Base-by-base conservation (phyloP, 2,888 invertebrate genomes). In the Coelopa pilipes region DNA sequence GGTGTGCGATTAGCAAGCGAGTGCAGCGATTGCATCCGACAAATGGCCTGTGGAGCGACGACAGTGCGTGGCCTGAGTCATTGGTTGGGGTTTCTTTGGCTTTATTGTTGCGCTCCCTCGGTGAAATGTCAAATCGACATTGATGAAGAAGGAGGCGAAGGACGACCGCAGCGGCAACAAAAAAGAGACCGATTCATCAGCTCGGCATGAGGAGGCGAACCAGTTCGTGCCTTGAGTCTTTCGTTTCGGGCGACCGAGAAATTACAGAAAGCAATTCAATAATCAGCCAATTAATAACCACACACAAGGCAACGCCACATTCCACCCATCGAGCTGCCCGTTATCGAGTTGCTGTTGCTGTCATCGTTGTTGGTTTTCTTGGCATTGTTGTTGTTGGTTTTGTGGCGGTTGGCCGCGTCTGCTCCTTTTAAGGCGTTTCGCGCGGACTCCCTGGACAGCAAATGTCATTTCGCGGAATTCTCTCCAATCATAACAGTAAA, bases 151-250 rank as follows among this genome's bases (percentile, higher is more conserved):
- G n/a, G n/a, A n/a, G n/a, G n/a, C n/a, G n/a, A n/a, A n/a, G n/a
- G n/a, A n/a, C n/a, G n/a, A 17, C n/a, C 19, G 13, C 4, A 53
- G 53, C 3, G n/a, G 10, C n/a, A 24, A 24, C 57, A 59, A 59
- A 19, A 34, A 2, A 34, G 7, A 4, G 34, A 34, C 2, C 2
- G 7, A 2, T 4, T 34, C 34, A 34, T 34, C 2, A 34, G 34
- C 34, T 34, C 34, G 2, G 4, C 34, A 34, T 34, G 7, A 34
- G 34, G 34, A 17, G 21, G 57, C 57, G 4, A 59, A 59, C 21
- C 17, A 59, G 17, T 59, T 59, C 57, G 57, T 59, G 57, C 21
- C 57, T 21, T 59, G 19, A 59, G 21, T 59, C 13, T 59, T 59
- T 13, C 24, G 57, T 59, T 59, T 59, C 19, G 17, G 9, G 11